Base-by-base conservation (phyloP, 2,797 vertebrate genomes). In the Danio choprae region DNA sequence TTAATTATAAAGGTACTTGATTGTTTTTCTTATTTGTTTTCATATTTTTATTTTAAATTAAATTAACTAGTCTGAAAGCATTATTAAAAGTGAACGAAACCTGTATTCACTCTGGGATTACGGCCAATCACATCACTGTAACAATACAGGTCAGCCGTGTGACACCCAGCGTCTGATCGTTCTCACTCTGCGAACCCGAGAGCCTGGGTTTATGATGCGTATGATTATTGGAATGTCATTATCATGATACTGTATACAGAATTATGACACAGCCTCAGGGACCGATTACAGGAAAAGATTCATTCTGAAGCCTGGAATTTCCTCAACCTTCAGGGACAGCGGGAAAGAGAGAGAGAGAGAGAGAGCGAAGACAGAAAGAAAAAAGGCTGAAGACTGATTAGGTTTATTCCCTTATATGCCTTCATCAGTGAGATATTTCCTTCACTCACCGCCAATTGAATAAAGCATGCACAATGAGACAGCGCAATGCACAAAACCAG, bases 201-300 rank as follows among this genome's bases (percentile, higher is more conserved):
- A 69, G 58, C 59, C 11, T 20, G 59, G 65, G 78, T 81, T 83
- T 79, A 79, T 76, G 71, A 73, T 46, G 46, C 79, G 56, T 76
- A 76, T 76, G 64, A 79, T 59, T 81, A 71, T 79, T 74, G 75
- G 48, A 83, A 79, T 81, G 67, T 69, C 67, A 64, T 84, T 80
- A 80, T 68, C 67, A 29, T 76, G 81, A 72, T 81, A 81, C 72
- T 80, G 77, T 74, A 81, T 74, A 82, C 82, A 84, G 82, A 82
- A 75, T 84, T 84, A 82, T 65, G 71, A 81, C 82, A 78, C 63
- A 80, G 82, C 76, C 77, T 77, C 53, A 43, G 81, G 84, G 82
- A 83, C 40, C 62, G 55, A 85, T 79, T 79, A 74, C 75, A 75
- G 59, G 29, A 76, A 73, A 82, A 79, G 60, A 80, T 83, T 81